Evolutionary conservation across 1,140 invertebrate species (phyloP).

Genomic region (Ceratoteleas bidentatus): DNA sequence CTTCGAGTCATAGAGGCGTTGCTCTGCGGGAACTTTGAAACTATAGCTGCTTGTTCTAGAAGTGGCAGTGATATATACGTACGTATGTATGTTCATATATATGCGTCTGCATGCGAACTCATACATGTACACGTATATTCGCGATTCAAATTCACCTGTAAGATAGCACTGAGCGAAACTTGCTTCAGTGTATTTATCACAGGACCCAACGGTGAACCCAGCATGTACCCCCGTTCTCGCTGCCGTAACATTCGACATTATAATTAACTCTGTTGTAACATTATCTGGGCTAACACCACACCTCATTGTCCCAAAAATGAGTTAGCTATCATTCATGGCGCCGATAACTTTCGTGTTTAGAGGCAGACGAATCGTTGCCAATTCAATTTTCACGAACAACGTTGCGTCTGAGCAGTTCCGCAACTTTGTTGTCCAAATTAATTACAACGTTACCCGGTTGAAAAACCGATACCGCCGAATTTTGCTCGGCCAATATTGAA

Average conservation of each 20-base stretch:
- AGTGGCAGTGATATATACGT: slow-evolving; percentile 53
- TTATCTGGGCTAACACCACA: slow-evolving; percentile 17
- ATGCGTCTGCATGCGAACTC: neutral
- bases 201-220: slow-evolving; percentile 36
- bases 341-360: no score
- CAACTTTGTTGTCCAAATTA: no score
- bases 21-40: slow-evolving; percentile 59
- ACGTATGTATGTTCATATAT: slow-evolving; percentile 3
- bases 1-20: slow-evolving; percentile 43
- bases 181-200: slow-evolving; percentile 51
- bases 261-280: slow-evolving; percentile 44
- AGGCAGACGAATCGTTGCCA: no score
- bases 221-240: slow-evolving; percentile 9
- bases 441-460: no score
- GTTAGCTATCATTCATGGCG: slow-evolving; percentile 5
- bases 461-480: no score
- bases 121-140: slow-evolving; percentile 1
- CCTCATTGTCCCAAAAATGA: slow-evolving; percentile 13
- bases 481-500: no score
- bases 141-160: slow-evolving; percentile 61
- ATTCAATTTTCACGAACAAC: no score
- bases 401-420: no score
- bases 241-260: slow-evolving; percentile 39
- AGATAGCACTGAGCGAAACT: slow-evolving; percentile 59
- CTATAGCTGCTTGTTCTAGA: slow-evolving; percentile 58